Conservation (phyloP, 2,113 vertebrate species). For the Leptocoma aspasia region DNA sequence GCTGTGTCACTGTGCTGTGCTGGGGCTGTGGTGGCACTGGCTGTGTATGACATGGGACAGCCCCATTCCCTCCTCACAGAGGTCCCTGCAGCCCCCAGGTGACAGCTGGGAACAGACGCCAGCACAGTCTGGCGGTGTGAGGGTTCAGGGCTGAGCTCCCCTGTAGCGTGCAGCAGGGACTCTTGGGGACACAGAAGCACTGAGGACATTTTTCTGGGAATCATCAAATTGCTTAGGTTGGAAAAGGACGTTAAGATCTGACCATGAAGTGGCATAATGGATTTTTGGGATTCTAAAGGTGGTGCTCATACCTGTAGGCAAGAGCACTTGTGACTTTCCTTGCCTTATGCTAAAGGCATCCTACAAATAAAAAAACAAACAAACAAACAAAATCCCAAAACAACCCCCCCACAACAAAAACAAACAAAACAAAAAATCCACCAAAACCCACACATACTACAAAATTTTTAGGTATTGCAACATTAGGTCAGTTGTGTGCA, state of each 20-base stretch:
- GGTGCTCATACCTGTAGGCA: neutral
- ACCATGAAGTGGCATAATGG: neutral
- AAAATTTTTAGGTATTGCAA: neutral
- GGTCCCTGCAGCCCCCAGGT: neutral
- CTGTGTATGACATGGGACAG: fast-evolving
- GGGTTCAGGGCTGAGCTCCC: fast-evolving
- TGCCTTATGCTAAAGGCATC: no score
- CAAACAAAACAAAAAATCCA: neutral
- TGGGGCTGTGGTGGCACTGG: neutral
- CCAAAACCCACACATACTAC: fast-evolving
- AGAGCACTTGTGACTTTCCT: neutral
- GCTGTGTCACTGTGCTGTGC: neutral
- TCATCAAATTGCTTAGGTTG: neutral
- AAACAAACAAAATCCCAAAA: neutral
- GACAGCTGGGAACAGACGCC: fast-evolving
- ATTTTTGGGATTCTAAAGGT: neutral
- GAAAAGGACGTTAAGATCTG: neutral
- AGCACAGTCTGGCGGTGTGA: fast-evolving
- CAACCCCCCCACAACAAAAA: no score
- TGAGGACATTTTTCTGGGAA: neutral
- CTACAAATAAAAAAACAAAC: neutral
- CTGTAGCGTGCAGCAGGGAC: neutral
- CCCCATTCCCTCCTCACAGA: fast-evolving
- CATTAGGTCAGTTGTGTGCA: neutral
- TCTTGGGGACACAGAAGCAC: neutral